phyloP scores from a whole-genome alignment of 2,113 vertebrate species.

The Emydura subglobosa region DNA sequence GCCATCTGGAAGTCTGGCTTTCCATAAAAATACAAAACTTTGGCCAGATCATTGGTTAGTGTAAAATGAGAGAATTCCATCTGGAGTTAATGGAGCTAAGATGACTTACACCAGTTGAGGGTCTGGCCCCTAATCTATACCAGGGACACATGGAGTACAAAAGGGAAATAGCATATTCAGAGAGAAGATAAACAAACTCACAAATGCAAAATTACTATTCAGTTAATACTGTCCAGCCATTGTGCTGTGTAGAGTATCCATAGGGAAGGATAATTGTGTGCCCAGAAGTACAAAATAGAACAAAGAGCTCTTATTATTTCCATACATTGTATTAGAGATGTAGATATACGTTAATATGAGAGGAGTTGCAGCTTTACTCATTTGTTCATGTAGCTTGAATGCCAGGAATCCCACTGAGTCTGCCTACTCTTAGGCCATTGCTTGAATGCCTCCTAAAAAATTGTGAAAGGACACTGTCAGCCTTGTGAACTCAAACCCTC shows the following conservation, averaged over 20 bases:
- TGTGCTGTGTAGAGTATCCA: not conserved
- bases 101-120: not conserved
- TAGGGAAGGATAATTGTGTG: constrained; percentile 17
- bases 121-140: not conserved
- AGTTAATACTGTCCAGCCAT: not conserved
- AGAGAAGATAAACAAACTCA: constrained; percentile 13
- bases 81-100: not conserved
- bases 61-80: not conserved
- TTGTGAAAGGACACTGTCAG: not conserved
- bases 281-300: constrained; percentile 3
- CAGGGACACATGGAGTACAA: not conserved
- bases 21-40: not conserved
- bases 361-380: constrained; percentile 14
- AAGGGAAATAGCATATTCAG: not conserved
- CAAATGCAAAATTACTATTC: constrained; percentile 9
- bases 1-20: not conserved
- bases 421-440: not conserved
- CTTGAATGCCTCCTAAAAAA: not conserved
- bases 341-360: not conserved
- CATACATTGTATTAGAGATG: constrained; percentile 22
- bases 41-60: not conserved
- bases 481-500: not conserved
- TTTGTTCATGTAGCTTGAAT: constrained; percentile 19
- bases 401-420: not conserved
- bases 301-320: constrained; percentile 24